Evolutionary conservation across 2,797 vertebrate species (phyloP).

Genomic region (Phaenicophaeus curvirostris): DNA sequence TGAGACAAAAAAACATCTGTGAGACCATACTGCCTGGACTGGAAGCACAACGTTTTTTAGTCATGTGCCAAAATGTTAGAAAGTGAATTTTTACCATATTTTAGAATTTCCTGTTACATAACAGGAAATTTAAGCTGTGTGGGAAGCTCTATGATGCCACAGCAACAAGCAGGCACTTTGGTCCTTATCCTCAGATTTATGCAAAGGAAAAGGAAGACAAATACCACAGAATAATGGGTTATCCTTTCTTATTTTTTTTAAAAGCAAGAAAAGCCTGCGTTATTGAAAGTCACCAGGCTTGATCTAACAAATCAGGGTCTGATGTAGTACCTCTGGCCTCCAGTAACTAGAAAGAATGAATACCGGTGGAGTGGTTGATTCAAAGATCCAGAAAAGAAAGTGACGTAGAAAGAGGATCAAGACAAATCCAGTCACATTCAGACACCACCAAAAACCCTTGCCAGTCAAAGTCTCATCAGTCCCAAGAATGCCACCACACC

Average conservation of each 20-base stretch:
- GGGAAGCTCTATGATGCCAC: constrained; percentile 13
- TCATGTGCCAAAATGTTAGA: constrained; percentile 10
- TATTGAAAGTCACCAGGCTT: background rate
- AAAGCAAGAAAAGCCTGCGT: background rate
- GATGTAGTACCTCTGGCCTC: background rate
- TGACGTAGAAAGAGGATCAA: background rate
- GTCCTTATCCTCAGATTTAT: background rate
- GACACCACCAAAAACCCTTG: background rate
- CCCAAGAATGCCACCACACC: background rate
- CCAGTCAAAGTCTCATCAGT: background rate
- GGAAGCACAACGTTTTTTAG: background rate
- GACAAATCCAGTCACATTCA: background rate
- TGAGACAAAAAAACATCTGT: constrained; percentile 38
- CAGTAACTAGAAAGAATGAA: background rate
- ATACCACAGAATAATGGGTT: background rate
- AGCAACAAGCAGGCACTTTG: background rate
- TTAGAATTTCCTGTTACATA: constrained; percentile 19
- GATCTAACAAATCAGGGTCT: background rate
- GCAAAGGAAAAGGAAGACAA: background rate
- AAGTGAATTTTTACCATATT: constrained; percentile 30
- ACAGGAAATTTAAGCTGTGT: background rate
- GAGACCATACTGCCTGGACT: constrained; percentile 19
- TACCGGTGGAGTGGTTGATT: background rate
- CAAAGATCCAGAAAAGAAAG: background rate
- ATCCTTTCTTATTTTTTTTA: background rate